A percentile compares a stretch with the other conserved stretches of the same genome.
Conservation (phyloP, 2,113 vertebrate species). For the Oostethus manadensis region DNA sequence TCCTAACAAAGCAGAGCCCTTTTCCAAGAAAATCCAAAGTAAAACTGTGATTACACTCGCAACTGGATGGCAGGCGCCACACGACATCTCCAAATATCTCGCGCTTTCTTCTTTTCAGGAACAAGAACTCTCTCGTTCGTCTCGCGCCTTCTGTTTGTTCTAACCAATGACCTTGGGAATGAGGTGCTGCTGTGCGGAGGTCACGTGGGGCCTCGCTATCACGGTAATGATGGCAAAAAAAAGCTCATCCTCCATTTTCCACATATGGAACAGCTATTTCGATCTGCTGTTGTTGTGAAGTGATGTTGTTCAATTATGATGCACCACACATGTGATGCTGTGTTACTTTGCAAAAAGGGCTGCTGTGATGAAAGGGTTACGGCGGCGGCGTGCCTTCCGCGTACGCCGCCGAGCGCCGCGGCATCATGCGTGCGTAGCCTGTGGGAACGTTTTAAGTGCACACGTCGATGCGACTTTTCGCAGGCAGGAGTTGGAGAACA, state of each 20-base stretch:
- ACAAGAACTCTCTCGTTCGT: conserved; percentile 62
- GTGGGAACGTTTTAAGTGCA: conserved; percentile 33
- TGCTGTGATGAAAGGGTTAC: conserved; percentile 52
- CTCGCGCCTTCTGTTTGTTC: conserved; percentile 71
- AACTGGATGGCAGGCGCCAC: conserved; percentile 41
- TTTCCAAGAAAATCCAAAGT: conserved; percentile 36
- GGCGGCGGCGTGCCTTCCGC: conserved; percentile 55
- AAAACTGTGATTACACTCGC: conserved; percentile 46
- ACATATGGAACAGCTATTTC: conserved; percentile 62
- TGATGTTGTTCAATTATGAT: conserved; percentile 56
- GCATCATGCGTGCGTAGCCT: conserved; percentile 39
- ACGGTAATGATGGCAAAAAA: conserved; percentile 75
- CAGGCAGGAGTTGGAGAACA: neutral
- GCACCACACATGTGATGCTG: conserved; percentile 31
- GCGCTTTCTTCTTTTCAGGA: conserved; percentile 24
- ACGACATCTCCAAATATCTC: conserved; percentile 33
- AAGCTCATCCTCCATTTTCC: too few species aligned
- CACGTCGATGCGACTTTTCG: conserved; percentile 23
- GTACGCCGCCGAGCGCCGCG: conserved; percentile 33
- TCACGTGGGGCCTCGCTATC: conserved; percentile 68
- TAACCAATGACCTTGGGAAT: conserved; percentile 73
- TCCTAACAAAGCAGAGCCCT: conserved; percentile 36
- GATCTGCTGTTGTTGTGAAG: conserved; percentile 51
- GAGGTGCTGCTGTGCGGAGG: conserved; percentile 67
- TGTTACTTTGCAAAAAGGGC: conserved; percentile 25